Percentiles rank a stretch among this genome's conserved stretches.
Conservation (phyloP, 2,888 invertebrate genomes). For the Mythimna vitellina region DNA sequence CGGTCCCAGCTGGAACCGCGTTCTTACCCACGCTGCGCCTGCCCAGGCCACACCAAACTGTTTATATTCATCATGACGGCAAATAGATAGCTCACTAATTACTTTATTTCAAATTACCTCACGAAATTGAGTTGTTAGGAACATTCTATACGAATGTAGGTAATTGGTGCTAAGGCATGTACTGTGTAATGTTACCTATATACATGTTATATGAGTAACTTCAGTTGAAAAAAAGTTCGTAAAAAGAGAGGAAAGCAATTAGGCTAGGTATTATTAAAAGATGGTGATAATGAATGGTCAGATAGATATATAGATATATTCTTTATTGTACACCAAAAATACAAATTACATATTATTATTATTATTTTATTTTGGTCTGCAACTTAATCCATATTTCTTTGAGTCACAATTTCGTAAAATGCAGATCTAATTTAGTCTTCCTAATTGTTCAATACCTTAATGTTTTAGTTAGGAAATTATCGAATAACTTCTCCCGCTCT, state of each 20-base stretch:
- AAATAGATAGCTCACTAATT: slow-evolving; percentile 65
- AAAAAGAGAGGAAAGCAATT: neutral
- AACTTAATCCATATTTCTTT: neutral
- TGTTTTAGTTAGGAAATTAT: too few species aligned
- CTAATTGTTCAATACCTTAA: neutral
- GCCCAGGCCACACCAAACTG: slow-evolving; percentile 54
- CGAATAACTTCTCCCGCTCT: too few species aligned
- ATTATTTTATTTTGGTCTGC: too few species aligned
- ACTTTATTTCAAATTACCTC: slow-evolving; percentile 59
- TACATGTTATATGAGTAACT: neutral
- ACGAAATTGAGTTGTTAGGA: slow-evolving; percentile 30
- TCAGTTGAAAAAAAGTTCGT: neutral
- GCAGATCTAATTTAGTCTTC: too few species aligned
- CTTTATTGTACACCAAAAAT: too few species aligned
- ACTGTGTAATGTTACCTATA: neutral
- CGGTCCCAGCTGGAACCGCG: slow-evolving; percentile 66
- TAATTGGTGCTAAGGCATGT: neutral
- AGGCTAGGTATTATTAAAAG: neutral
- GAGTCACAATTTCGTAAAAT: neutral
- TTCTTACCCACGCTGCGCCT: slow-evolving; percentile 68
- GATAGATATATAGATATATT: too few species aligned
- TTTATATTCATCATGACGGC: slow-evolving; percentile 64
- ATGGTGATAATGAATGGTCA: neutral
- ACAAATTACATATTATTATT: too few species aligned
- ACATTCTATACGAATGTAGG: slow-evolving; percentile 5